A percentile compares a stretch with the other conserved stretches of the same genome.
Evolutionary conservation across 2,888 invertebrate species (phyloP).

Genomic region (Cheilosia vernalis): DNA sequence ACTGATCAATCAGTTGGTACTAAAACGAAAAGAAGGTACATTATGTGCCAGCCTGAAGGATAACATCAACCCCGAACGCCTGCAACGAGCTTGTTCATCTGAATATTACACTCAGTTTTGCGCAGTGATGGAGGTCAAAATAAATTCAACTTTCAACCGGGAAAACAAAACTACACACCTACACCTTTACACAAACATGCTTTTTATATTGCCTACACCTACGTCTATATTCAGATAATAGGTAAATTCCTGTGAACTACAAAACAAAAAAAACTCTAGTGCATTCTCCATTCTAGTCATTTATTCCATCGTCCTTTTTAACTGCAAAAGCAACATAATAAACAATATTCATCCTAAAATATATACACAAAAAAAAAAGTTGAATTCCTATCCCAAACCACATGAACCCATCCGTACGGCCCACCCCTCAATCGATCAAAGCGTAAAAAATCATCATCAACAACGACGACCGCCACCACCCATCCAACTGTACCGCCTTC

Average conservation of each 20-base stretch:
- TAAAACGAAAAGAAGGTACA: too few species aligned
- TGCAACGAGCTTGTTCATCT: too few species aligned
- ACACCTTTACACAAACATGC: background rate
- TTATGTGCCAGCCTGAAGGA: too few species aligned
- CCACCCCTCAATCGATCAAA: constrained; percentile 72
- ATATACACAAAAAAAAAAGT: constrained; percentile 24
- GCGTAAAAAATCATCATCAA: constrained; percentile 65
- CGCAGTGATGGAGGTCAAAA: background rate
- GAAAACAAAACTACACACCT: background rate
- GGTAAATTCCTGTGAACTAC: background rate
- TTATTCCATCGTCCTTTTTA: constrained; percentile 62
- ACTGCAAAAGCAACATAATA: constrained; percentile 54
- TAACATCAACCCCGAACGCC: too few species aligned
- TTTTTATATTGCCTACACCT: background rate
- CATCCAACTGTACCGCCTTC: constrained; percentile 21
- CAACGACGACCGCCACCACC: constrained; percentile 2
- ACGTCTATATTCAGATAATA: constrained; percentile 1
- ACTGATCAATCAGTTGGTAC: too few species aligned
- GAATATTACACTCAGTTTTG: background rate
- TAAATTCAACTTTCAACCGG: background rate
- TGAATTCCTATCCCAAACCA: constrained; percentile 62
- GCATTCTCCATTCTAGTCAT: constrained; percentile 50
- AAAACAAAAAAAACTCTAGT: constrained; percentile 16
- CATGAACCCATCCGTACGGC: constrained; percentile 36
- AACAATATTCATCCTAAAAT: constrained; percentile 54